Base-by-base conservation (phyloP, 2,888 invertebrate species). In the Netelia inedita region DNA sequence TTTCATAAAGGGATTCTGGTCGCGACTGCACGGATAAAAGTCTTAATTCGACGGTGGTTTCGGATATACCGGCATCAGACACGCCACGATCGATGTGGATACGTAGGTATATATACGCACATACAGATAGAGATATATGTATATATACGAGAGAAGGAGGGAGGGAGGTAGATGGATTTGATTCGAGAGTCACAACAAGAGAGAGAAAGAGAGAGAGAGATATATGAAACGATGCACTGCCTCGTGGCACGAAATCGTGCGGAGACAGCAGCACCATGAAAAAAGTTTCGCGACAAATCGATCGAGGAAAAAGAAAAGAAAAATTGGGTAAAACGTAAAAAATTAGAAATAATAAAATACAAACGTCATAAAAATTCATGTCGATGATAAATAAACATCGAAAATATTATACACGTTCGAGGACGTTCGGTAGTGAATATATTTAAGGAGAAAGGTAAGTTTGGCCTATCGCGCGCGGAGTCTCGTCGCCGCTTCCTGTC, bases 1-100 rank as follows among this genome's bases (percentile, higher is more conserved):
- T 79, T 79, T 85, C 85, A 79, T 75, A 75, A 82, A 79, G 82
- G 79, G 79, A 85, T 85, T 85, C 82, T 71, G 79, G 79, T 85
- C 82, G 82, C 85, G 85, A 79, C 78, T 79, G 74, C 79, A 57
- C 74, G 85, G 85, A 85, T 85, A 85, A 85, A 85, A 85, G 85
- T 85, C 85, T 85, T 85, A 82, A 85, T 85, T 82, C 78, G 78
- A 28, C 50, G 68, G 71, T 59, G 74, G 65, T 72, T 69, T 73
- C 68, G 78, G 35, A 78, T 57, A 71, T 63, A 72, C 23, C 43
- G 23, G 63, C 53, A 71, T 79, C 79, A 71, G 79, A 71, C 63
- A 28, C 28, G 19, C 74, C 8, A 28, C 61, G 71, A 71, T 79
- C 71, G 63, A 71, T 79, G 71, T 28, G 21, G 19, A 16, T 50